A percentile compares a stretch with the other conserved stretches of the same genome.
Conservation (phyloP, 2,888 invertebrate species). For the Dyspetes luteomarginatus region DNA sequence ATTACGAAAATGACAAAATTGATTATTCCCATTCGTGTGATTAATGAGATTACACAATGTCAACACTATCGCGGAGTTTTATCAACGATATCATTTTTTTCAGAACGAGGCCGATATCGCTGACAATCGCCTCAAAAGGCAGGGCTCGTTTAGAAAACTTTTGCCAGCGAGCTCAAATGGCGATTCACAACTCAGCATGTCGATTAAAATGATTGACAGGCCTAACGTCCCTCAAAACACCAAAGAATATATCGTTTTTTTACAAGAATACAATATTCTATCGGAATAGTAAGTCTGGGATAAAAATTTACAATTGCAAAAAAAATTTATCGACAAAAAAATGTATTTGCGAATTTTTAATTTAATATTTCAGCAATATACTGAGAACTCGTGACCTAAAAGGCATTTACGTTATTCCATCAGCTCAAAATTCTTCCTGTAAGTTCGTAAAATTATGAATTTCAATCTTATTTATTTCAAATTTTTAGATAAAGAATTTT, state of each 20-base stretch:
- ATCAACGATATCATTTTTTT: conserved; percentile 22
- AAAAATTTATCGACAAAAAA: conserved; percentile 17
- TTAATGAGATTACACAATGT: conserved; percentile 9
- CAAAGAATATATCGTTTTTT: conserved; percentile 90
- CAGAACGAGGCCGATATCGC: conserved; percentile 76
- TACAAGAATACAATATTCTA: conserved; percentile 95
- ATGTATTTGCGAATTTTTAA: not conserved
- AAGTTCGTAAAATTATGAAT: conserved; percentile 82
- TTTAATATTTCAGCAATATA: conserved; percentile 88
- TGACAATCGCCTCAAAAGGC: conserved; percentile 83
- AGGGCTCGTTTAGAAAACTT: conserved; percentile 86
- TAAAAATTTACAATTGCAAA: conserved; percentile 11
- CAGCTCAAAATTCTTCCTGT: conserved; percentile 92
- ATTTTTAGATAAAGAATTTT: too few relatives aligned
- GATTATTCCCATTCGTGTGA: conserved; percentile 8
- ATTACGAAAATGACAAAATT: too few relatives aligned
- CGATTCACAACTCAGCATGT: conserved; percentile 86
- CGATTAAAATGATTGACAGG: conserved; percentile 85
- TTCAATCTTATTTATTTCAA: too few relatives aligned
- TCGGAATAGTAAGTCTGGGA: conserved; percentile 91
- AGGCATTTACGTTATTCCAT: conserved; percentile 97
- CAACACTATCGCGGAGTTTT: not conserved
- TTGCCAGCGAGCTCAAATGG: conserved; percentile 84
- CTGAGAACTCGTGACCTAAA: conserved; percentile 92
- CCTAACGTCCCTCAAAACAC: conserved; percentile 84